Evolutionary conservation across 2,113 vertebrate species (phyloP).

Genomic region (Physeter macrocephalus): DNA sequence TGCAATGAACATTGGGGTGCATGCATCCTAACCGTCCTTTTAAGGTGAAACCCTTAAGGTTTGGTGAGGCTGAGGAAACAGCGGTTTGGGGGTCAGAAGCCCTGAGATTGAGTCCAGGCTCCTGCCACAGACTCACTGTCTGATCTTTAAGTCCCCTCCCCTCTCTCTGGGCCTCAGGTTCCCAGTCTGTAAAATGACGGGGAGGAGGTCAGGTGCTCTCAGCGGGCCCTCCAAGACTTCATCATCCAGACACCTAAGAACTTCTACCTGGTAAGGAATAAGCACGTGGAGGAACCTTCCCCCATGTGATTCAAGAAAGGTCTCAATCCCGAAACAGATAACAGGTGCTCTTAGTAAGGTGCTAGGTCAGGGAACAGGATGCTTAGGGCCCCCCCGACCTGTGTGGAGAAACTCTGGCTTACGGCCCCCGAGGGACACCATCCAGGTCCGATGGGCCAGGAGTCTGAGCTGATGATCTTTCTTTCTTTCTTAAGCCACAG

Average conservation of each 20-base stretch:
- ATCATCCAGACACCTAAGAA: not conserved
- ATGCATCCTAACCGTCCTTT: rapidly evolving
- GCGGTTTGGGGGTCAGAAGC: not conserved
- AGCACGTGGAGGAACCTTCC: rapidly evolving
- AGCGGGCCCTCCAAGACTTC: rapidly evolving
- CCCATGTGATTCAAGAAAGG: rapidly evolving
- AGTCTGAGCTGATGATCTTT: too few species aligned
- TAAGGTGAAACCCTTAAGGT: not conserved
- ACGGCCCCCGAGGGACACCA: not conserved
- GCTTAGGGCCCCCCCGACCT: rapidly evolving
- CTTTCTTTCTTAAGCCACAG: not conserved
- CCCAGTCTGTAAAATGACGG: not conserved
- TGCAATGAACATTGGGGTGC: not conserved
- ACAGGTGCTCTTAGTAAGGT: not conserved
- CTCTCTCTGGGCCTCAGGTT: not conserved
- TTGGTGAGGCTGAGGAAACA: too few species aligned
- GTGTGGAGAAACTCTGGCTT: not conserved
- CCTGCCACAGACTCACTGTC: not conserved
- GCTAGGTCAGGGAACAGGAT: rapidly evolving
- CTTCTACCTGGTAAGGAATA: too few species aligned
- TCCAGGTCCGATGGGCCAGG: rapidly evolving
- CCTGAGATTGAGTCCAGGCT: not conserved
- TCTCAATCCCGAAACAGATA: not conserved
- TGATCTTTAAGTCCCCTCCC: not conserved
- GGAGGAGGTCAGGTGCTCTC: rapidly evolving